Evolutionary conservation across 2,888 invertebrate species (phyloP).

Genomic region (Cosmopolites sordidus): DNA sequence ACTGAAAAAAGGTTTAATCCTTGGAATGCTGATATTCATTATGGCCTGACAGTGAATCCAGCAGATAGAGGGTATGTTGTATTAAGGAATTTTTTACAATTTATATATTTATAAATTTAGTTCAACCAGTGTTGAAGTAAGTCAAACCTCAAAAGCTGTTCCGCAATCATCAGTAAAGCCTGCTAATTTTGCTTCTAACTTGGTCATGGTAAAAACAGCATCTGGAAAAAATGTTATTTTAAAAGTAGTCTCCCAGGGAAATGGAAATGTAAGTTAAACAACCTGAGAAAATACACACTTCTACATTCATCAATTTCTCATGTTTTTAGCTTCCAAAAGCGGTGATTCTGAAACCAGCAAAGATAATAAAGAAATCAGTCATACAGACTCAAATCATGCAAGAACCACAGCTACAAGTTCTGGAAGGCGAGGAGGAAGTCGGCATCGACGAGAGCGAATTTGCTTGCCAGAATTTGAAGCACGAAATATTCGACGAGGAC

Average conservation of each 20-base stretch:
- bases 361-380: constrained; percentile 32
- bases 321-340: constrained; percentile 35
- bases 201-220: constrained; percentile 47
- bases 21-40: constrained; percentile 48
- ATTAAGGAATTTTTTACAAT: not conserved
- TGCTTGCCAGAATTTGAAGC: constrained; percentile 22
- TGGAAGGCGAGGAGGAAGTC: constrained; percentile 27
- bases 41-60: constrained; percentile 45
- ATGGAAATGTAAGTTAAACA: constrained; percentile 30
- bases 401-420: constrained; percentile 17
- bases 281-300: not conserved
- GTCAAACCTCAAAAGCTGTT: constrained; percentile 2
- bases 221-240: constrained; percentile 47
- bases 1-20: constrained; percentile 42
- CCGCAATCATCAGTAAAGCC: constrained; percentile 25
- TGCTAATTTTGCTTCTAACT: constrained; percentile 39
- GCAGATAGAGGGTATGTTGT: constrained; percentile 39
- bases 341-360: constrained; percentile 37
- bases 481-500: constrained; percentile 20
- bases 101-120: constrained; percentile 2
- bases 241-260: constrained; percentile 44
- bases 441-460: constrained; percentile 29
- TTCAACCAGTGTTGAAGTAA: constrained; percentile 12
- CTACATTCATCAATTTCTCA: not conserved
- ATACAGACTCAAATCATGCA: constrained; percentile 25